Evolutionary conservation across 2,797 vertebrate genomes (phyloP), one percentile per base, ranked within the genome.

Genomic region (Schizopygopsis malacanthus): DNA sequence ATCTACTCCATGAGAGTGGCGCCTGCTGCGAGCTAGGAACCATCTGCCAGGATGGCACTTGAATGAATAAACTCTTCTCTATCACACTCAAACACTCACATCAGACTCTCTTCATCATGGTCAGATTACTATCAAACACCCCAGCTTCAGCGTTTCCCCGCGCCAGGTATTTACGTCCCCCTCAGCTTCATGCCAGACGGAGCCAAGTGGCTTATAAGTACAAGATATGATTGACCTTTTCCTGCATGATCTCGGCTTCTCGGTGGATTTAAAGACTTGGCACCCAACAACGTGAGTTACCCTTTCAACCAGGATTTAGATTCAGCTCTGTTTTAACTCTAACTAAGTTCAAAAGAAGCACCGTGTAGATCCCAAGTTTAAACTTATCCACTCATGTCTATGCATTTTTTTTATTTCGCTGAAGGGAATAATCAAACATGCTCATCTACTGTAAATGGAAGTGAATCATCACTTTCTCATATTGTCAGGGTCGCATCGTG

Each of bases 141-240:
- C 56, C 6, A 37, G 56, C 78, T 72, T 73, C 43, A 81, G 39
- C 2, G 7, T 67, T 54, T 52, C 56, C 18, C 47, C 39, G 45
- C 2, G 2, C 78, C 56, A 75, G 77, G 83, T 79, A 79, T 75
- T 85, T 81, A 85, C 33, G 6, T 75, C 56, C 69, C 84, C 3
- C 6, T 47, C 45, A n/a, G 43, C 78, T 67, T 81, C 67, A 33
- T 54, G 69, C 54, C 78, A 85, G 78, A 81, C 7, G 7, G 69
- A 72, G 59, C 78, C 22, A 67, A 85, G 78, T 85, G 78, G 78
- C 70, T 75, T 81, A 81, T 72, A 81, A 80, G 45, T 54, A 75
- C 70, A 75, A 85, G 70, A 81, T 85, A 81, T 81, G 69, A 85
- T 85, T 85, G 84, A 85, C 84, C 84, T 85, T 85, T 85, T 81